phyloP scores from a whole-genome alignment of 2,113 vertebrate genomes.

The Falcunculus frontatus region DNA sequence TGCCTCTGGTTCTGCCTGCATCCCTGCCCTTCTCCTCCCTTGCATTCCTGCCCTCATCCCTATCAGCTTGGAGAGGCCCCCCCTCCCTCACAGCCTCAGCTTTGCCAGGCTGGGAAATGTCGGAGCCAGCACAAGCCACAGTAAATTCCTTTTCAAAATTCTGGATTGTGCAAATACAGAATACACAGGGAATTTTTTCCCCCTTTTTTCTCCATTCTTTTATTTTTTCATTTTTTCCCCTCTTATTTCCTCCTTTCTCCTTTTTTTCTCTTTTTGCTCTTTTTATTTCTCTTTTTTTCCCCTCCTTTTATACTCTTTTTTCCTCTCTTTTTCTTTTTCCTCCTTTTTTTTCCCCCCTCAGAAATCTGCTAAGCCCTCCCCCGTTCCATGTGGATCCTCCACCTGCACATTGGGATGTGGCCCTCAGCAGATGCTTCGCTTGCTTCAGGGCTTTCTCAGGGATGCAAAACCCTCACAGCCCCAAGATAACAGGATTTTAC shows the following conservation, averaged over 20 bases:
- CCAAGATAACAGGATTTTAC: not conserved
- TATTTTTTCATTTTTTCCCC: accelerated
- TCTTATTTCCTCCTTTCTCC: not conserved
- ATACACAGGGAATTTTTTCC: accelerated
- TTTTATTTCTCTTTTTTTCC: too few relatives aligned
- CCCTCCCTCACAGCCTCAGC: not conserved
- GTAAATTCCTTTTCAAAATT: not conserved
- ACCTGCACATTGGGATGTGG: not conserved
- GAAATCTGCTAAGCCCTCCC: not conserved
- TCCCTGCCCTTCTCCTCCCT: too few relatives aligned
- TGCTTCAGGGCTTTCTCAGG: accelerated
- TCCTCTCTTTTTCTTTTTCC: not conserved
- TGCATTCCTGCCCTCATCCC: not conserved
- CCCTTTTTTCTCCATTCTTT: too few relatives aligned
- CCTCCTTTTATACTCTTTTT: not conserved
- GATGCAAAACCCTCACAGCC: not conserved
- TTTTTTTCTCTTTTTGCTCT: too few relatives aligned
- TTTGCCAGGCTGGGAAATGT: not conserved
- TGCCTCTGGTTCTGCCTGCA: not conserved
- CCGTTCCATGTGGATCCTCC: not conserved
- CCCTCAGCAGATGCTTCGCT: not conserved
- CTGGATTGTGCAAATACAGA: not conserved
- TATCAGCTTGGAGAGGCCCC: accelerated
- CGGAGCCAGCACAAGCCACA: not conserved
- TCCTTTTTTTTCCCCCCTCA: accelerated